Evolutionary conservation across 2,888 invertebrate species (phyloP), one percentile per base, ranked within the genome.

Genomic region (Phaedon cochleariae): DNA sequence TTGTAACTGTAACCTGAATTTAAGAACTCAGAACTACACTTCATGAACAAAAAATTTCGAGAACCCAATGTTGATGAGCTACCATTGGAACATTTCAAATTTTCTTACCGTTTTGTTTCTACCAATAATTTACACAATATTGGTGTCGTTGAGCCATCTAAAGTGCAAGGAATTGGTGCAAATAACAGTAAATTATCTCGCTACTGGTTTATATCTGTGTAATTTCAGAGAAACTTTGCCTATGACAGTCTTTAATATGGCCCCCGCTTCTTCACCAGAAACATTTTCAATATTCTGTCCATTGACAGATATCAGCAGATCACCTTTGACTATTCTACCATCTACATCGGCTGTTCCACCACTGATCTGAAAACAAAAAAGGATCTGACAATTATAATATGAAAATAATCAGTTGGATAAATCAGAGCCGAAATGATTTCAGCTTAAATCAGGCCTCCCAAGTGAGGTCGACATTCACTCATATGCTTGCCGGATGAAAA

Each of bases 281-380:
- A 90, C 88, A 46, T 87, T 86, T 68, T 90, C 89, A 59, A 96
- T 84, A 73, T 95, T 94, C 76, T 94, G 92, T 2, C 93, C 95
- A 81, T 97, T 96, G 12, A 98, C 93, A 31, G 94, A 87, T 7
- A 95, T 85, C 55, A 99, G 90, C 77, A 95, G 89, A 84, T 99
- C 98, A 18, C 98, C 98, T 77, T 92, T 92, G 84, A 94, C 92
- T 69, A 99, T 88, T 62, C 95, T 90, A 3, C 94, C 96, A 81
- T 97, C 97, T 34, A 92, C 84, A 69, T 92, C 91, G 0, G 97
- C 97, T 34, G 92, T 91, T 21, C 97, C 94, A 1, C 97, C 97
- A 61, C 92, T 89, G 17, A 95, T 87, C 96, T 96, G 83, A 0
- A 74, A 74, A 59, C 65, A 62, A 70, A 64, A 69, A 26, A 26